A percentile compares a stretch with the other conserved stretches of the same genome.
Evolutionary conservation across 2,113 vertebrate species (phyloP).

Genomic region (Bathybates hornii): DNA sequence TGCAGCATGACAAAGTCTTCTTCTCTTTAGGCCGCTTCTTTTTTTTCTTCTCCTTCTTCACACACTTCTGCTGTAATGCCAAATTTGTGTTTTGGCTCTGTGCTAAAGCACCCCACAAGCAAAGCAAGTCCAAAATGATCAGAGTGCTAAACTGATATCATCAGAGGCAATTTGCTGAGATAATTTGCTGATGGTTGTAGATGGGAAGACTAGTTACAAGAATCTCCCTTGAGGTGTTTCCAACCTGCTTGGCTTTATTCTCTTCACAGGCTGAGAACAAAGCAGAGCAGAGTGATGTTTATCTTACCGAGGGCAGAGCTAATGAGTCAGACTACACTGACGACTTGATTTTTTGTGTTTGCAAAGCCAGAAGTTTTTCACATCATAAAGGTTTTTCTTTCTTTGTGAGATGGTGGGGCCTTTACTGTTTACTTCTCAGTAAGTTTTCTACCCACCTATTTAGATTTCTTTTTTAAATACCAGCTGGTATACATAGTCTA

Average conservation of each 20-base stretch:
- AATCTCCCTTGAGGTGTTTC: not conserved
- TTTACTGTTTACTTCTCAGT: not conserved
- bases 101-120: not conserved
- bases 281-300: not conserved
- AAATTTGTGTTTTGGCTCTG: slow-evolving; percentile 11
- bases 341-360: not conserved
- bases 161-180: not conserved
- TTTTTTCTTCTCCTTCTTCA: not conserved
- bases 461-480: not conserved
- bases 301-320: not conserved
- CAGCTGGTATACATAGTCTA: not conserved
- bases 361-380: not conserved
- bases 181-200: not conserved
- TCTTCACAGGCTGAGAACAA: not conserved
- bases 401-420: accelerated
- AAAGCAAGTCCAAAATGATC: not conserved
- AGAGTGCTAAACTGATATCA: not conserved
- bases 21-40: not conserved
- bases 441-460: not conserved
- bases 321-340: not conserved
- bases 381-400: not conserved
- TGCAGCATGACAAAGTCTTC: not conserved
- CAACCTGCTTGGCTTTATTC: not conserved
- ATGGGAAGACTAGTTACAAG: not conserved
- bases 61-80: not conserved